These are phyloP conservation scores for Drosophila nigricruria DNA, from an alignment of 2,888 invertebrate species.

Conservation along the genomic window DNA sequence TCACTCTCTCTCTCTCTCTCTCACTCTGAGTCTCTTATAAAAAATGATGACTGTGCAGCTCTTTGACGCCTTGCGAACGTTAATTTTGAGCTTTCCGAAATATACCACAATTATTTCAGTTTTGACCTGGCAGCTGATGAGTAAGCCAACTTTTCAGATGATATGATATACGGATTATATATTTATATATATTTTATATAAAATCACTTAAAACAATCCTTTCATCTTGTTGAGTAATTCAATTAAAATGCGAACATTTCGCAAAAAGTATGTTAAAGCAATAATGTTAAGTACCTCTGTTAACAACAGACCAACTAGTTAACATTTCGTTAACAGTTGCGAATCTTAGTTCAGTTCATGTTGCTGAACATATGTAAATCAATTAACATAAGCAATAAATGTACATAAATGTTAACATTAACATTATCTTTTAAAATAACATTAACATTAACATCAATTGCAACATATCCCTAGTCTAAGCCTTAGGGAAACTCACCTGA, in stretches of 20 bases:
- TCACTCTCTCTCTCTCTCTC: neutral
- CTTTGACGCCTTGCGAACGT: constrained; percentile 54
- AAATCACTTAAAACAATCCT: neutral
- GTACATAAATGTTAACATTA: neutral
- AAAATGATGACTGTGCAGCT: constrained; percentile 63
- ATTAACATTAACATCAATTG: neutral
- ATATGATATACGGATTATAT: constrained; percentile 4
- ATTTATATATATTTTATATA: neutral
- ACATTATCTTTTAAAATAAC: neutral
- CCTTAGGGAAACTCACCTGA: constrained; percentile 62
- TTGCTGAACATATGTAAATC: neutral
- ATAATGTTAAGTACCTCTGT: neutral
- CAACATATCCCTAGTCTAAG: neutral
- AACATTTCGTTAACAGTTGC: neutral
- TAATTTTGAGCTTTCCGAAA: constrained; percentile 61
- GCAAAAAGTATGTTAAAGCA: neutral
- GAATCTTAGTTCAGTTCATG: neutral
- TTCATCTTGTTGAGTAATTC: neutral
- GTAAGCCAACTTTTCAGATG: constrained; percentile 39
- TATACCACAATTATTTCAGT: constrained; percentile 62
- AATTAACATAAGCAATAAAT: neutral
- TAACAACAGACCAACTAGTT: neutral
- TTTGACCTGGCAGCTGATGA: constrained; percentile 41
- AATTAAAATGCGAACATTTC: neutral
- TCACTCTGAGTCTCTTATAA: constrained; percentile 9